Percentiles rank a stretch among this genome's conserved stretches.
Evolutionary conservation across 2,888 invertebrate species (phyloP).

Genomic region (Drosophila planitibia): DNA sequence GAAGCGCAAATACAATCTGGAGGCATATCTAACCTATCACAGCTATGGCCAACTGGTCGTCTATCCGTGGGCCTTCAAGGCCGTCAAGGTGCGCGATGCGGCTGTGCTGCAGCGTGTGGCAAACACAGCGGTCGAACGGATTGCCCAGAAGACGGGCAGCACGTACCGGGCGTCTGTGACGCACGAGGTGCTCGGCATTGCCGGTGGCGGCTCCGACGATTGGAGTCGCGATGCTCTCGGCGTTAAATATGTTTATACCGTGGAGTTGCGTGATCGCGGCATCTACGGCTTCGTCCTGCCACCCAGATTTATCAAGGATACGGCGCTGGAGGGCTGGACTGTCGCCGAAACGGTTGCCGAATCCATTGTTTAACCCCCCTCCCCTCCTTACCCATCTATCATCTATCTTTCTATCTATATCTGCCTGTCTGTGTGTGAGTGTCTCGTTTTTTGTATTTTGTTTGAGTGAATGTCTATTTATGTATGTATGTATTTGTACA

Average conservation of each 20-base stretch:
- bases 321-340: conserved; percentile 79
- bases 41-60: conserved; percentile 87
- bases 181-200: conserved; percentile 81
- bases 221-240: conserved; percentile 80
- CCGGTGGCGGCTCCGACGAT: conserved; percentile 85
- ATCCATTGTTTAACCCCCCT: conserved; percentile 49
- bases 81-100: conserved; percentile 78
- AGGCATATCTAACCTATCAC: conserved; percentile 91
- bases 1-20: conserved; percentile 86
- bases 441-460: neutral
- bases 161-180: conserved; percentile 78
- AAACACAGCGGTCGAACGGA: conserved; percentile 76
- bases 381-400: neutral
- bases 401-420: conserved; percentile 2
- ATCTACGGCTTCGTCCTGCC: conserved; percentile 82
- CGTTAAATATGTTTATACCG: conserved; percentile 82
- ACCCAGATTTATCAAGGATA: conserved; percentile 78
- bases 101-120: conserved; percentile 76
- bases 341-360: conserved; percentile 82
- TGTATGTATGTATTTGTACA: conserved; percentile 40
- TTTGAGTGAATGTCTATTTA: conserved; percentile 50
- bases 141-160: conserved; percentile 76
- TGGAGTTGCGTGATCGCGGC: conserved; percentile 83
- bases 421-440: conserved; percentile 9
- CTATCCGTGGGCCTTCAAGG: conserved; percentile 84